These are phyloP conservation scores for Mesoligia furuncula DNA, from an alignment of 2,888 invertebrate species.

Conservation along the genomic window DNA sequence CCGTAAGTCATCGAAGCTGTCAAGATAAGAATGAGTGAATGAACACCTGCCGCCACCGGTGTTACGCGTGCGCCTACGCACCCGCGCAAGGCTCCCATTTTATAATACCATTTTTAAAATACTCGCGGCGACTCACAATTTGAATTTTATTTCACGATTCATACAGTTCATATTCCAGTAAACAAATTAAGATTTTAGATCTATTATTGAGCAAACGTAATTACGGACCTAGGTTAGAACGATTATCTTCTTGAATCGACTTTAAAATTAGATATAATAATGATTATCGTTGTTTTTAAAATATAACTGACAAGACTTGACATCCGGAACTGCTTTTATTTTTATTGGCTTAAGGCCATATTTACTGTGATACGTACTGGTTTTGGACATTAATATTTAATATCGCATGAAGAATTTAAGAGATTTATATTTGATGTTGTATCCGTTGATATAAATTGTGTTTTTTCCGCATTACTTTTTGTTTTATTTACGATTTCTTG, in stretches of 20 bases:
- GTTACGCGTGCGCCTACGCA: constrained; percentile 88
- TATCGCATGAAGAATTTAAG: constrained; percentile 59
- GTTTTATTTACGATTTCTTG: constrained; percentile 64
- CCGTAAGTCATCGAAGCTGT: constrained; percentile 90
- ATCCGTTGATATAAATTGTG: constrained; percentile 70
- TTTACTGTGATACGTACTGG: constrained; percentile 69
- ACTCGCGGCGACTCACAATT: constrained; percentile 60
- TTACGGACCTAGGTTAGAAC: constrained; percentile 79
- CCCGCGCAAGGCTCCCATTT: constrained; percentile 73
- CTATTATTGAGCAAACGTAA: constrained; percentile 77
- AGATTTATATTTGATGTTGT: constrained; percentile 66
- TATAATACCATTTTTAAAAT: constrained; percentile 77
- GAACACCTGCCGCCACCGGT: constrained; percentile 89
- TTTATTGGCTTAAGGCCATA: constrained; percentile 74
- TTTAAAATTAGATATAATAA: constrained; percentile 88
- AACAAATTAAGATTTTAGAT: constrained; percentile 62
- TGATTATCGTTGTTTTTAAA: constrained; percentile 87
- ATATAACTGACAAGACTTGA: constrained; percentile 82
- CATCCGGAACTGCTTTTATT: constrained; percentile 83
- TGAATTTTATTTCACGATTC: constrained; percentile 67
- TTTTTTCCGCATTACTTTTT: constrained; percentile 65
- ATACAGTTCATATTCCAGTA: constrained; percentile 75
- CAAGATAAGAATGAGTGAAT: constrained; percentile 90
- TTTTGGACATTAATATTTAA: constrained; percentile 69
- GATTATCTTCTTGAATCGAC: constrained; percentile 86